These are phyloP conservation scores for Pycnomerus fuliginosus DNA, from an alignment of 2,888 invertebrate genomes.

Conservation along the genomic window DNA sequence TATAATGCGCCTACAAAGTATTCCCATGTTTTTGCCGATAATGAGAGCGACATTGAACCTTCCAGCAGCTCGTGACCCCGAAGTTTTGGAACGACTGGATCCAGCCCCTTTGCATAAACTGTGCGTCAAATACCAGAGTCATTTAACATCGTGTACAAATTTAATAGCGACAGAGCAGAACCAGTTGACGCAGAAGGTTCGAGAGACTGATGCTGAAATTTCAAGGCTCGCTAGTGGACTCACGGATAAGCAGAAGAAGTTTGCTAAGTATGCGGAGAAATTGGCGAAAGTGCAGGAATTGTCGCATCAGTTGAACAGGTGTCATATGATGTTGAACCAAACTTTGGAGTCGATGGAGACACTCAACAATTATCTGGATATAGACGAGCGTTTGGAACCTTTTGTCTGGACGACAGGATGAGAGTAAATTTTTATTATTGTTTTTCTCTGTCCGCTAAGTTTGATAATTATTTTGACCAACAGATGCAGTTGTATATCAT, in stretches of 20 bases:
- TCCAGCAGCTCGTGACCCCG: conserved; percentile 83
- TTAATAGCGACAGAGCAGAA: conserved; percentile 80
- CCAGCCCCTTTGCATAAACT: conserved; percentile 66
- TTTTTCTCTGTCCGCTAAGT: too few species aligned
- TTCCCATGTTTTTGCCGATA: conserved; percentile 91
- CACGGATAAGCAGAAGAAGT: conserved; percentile 80
- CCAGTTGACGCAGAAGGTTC: conserved; percentile 69
- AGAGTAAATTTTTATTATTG: too few species aligned
- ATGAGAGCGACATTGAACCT: conserved; percentile 85
- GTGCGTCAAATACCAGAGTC: conserved; percentile 79
- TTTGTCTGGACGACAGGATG: conserved; percentile 84
- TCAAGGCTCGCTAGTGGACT: conserved; percentile 67
- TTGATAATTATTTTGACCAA: too few species aligned
- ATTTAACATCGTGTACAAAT: conserved; percentile 79
- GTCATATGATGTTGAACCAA: conserved; percentile 79
- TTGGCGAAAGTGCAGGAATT: conserved; percentile 80
- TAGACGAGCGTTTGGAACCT: conserved; percentile 80
- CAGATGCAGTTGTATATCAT: too few species aligned
- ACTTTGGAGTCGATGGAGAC: conserved; percentile 83
- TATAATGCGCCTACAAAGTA: conserved; percentile 67
- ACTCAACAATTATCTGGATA: conserved; percentile 78
- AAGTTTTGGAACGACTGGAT: conserved; percentile 78
- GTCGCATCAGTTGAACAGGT: conserved; percentile 77
- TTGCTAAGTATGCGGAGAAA: conserved; percentile 83
- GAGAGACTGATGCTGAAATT: conserved; percentile 75